A percentile compares a stretch with the other conserved stretches of the same genome.
phyloP scores from a whole-genome alignment of 92 coral and sea anemone genomes.

The Siderastrea siderea region DNA sequence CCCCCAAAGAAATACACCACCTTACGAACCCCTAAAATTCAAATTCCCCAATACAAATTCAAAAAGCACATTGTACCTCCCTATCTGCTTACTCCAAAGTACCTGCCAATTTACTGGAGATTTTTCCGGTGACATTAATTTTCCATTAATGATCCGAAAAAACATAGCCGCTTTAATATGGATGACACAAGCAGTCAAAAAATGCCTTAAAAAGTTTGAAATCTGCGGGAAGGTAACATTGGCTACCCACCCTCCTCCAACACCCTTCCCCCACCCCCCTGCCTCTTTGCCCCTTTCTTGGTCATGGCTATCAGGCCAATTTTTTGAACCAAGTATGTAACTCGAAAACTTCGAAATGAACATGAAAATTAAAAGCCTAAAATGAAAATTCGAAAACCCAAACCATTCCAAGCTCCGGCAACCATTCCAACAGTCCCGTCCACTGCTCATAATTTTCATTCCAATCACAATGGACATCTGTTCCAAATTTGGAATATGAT shows the following conservation, averaged over 20 bases:
- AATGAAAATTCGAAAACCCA: neutral
- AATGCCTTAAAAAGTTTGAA: neutral
- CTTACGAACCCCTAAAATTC: too few species aligned
- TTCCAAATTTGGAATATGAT: constrained; percentile 74
- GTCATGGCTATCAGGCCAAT: neutral
- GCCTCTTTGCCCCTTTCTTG: neutral
- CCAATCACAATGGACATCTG: neutral
- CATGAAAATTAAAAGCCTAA: neutral
- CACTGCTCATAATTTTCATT: neutral
- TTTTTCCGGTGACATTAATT: too few species aligned
- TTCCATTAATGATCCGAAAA: too few species aligned
- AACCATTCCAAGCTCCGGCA: neutral
- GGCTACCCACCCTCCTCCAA: neutral
- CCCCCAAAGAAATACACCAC: too few species aligned
- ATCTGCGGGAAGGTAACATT: too few species aligned
- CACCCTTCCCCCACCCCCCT: neutral
- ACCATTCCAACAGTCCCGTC: neutral
- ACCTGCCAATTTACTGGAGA: too few species aligned
- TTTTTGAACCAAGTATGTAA: too few species aligned
- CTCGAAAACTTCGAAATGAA: neutral
- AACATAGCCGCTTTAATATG: too few species aligned
- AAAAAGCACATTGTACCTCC: too few species aligned
- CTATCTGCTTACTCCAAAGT: too few species aligned
- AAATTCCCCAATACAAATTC: too few species aligned
- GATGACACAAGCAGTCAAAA: too few species aligned